Evolutionary conservation across 2,113 vertebrate species (phyloP).

Genomic region (Psittacula cyanocephala): DNA sequence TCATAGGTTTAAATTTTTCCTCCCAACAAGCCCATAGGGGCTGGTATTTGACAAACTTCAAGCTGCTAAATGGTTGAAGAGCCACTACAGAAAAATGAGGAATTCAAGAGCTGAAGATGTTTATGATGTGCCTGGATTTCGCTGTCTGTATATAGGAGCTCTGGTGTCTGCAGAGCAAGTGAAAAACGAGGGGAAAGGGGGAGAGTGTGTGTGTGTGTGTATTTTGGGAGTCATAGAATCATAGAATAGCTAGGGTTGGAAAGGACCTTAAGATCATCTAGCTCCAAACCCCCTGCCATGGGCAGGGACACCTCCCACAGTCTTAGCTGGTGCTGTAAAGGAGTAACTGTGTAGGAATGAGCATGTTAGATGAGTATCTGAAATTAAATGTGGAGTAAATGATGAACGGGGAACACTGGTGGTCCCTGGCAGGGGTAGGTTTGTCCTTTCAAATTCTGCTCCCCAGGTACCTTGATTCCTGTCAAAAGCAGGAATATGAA

Average conservation of each 20-base stretch:
- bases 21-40: not conserved
- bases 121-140: not conserved
- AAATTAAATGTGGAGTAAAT: not conserved
- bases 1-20: fast-evolving
- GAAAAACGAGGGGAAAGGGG: not conserved
- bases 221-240: not conserved
- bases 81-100: fast-evolving
- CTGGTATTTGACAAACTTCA: not conserved
- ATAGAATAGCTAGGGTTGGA: too few relatives aligned
- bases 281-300: too few relatives aligned
- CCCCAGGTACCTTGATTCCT: fast-evolving
- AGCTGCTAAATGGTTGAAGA: not conserved
- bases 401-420: not conserved
- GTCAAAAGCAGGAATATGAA: not conserved
- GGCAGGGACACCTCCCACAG: too few relatives aligned
- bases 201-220: not conserved
- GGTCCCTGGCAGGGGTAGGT: not conserved
- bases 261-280: too few relatives aligned
- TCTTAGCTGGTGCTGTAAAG: not conserved
- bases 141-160: not conserved
- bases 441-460: not conserved
- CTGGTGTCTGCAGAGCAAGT: not conserved
- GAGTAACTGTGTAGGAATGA: not conserved
- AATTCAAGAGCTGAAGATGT: not conserved
- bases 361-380: fast-evolving